These are phyloP conservation scores for Crotalus viridis DNA, from an alignment of 2,113 vertebrate genomes.

Conservation along the genomic window DNA sequence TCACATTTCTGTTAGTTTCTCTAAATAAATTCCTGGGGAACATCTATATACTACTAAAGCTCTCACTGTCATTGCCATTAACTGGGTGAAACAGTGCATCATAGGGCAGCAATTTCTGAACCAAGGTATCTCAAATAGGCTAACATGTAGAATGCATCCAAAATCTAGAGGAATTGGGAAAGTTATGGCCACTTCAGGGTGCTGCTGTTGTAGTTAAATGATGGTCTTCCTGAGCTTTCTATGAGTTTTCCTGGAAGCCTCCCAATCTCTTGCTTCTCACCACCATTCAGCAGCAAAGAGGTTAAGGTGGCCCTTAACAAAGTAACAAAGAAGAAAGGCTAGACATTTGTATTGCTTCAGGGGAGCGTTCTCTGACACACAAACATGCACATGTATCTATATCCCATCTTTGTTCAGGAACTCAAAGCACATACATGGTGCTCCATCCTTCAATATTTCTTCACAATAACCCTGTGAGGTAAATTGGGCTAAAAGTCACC, in stretches of 20 bases:
- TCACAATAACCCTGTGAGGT: neutral
- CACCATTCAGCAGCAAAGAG: neutral
- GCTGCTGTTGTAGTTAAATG: neutral
- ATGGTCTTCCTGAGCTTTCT: neutral
- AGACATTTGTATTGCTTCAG: neutral
- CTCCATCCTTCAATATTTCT: neutral
- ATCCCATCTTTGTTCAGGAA: neutral
- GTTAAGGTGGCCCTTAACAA: neutral
- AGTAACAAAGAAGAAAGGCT: neutral
- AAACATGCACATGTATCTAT: neutral
- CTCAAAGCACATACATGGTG: neutral
- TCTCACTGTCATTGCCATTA: neutral
- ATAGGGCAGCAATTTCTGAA: neutral
- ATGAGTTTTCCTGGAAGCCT: neutral
- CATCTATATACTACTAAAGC: neutral
- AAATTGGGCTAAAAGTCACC: neutral
- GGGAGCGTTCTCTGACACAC: neutral
- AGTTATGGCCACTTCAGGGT: neutral
- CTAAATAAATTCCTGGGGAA: neutral
- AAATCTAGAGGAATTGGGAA: neutral
- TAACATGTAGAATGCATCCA: neutral
- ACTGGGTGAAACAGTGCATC: neutral
- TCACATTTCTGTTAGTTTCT: neutral
- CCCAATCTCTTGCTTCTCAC: neutral
- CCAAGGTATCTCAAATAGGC: neutral